A percentile compares a stretch with the other conserved stretches of the same genome.
Evolutionary conservation across 2,888 invertebrate genomes (phyloP).

Genomic region (Euclidia mi): DNA sequence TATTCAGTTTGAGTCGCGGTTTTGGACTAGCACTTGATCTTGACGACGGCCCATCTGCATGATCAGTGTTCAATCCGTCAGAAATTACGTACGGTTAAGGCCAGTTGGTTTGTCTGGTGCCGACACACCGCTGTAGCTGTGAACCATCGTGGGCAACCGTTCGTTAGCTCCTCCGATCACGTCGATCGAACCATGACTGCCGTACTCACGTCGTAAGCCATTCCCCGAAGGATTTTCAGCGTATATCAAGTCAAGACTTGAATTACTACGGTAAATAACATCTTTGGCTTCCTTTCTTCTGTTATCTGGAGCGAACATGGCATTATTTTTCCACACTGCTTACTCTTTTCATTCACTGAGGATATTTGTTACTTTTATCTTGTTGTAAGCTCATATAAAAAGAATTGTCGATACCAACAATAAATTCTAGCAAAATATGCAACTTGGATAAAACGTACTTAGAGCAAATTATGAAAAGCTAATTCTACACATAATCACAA

Average conservation of each 20-base stretch:
- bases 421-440: conserved; percentile 23
- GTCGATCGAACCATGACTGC: conserved; percentile 97
- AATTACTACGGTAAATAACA: conserved; percentile 95
- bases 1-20: conserved; percentile 93
- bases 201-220: conserved; percentile 94
- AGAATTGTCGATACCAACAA: conserved; percentile 19
- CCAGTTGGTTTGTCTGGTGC: conserved; percentile 89
- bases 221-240: conserved; percentile 85
- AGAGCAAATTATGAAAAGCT: conserved; percentile 21
- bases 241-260: conserved; percentile 94
- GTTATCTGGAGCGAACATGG: conserved; percentile 88
- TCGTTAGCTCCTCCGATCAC: conserved; percentile 91
- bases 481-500: conserved; percentile 29
- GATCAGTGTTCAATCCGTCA: conserved; percentile 76
- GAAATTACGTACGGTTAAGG: conserved; percentile 85
- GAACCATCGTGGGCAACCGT: conserved; percentile 95
- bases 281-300: conserved; percentile 86
- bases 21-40: conserved; percentile 92
- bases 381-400: conserved; percentile 5
- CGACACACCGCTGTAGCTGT: conserved; percentile 91
- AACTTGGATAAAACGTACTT: conserved; percentile 28
- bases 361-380: conserved; percentile 6
- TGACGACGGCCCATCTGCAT: conserved; percentile 83
- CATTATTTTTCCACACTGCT: conserved; percentile 78
- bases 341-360: conserved; percentile 44